Evolutionary conservation across 1,140 invertebrate species (phyloP).

Genomic region (Hermetia illucens): DNA sequence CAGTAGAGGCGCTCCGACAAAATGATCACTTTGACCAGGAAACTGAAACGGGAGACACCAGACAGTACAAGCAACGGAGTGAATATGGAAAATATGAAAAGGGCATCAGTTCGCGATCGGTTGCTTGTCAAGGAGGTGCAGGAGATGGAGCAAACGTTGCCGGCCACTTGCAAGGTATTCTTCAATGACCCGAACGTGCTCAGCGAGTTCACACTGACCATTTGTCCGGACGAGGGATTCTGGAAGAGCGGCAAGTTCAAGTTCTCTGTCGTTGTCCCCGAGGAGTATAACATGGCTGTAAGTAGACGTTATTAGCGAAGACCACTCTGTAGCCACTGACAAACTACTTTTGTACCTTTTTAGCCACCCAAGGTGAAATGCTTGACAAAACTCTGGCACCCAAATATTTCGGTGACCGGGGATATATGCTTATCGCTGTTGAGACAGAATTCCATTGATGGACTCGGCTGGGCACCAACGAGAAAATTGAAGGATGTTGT

Average conservation of each 20-base stretch:
- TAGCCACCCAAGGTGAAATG: slow-evolving; percentile 88
- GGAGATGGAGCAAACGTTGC: slow-evolving; percentile 79
- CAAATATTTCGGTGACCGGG: slow-evolving; percentile 91
- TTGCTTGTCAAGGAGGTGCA: slow-evolving; percentile 77
- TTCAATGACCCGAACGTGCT: slow-evolving; percentile 74
- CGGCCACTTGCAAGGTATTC: slow-evolving; percentile 58
- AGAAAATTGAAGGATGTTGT: slow-evolving; percentile 84
- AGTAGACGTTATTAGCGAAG: slow-evolving; percentile 17
- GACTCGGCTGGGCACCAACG: slow-evolving; percentile 89
- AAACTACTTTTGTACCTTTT: no score
- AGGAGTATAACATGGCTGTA: slow-evolving; percentile 94
- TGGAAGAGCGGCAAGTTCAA: slow-evolving; percentile 77
- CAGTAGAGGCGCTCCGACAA: no score
- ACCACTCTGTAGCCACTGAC: no score
- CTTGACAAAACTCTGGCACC: slow-evolving; percentile 85
- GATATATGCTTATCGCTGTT: slow-evolving; percentile 87
- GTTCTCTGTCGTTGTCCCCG: slow-evolving; percentile 74
- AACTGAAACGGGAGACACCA: slow-evolving; percentile 50
- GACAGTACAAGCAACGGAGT: slow-evolving; percentile 19
- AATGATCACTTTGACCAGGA: slow-evolving; percentile 71
- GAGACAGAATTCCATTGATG: slow-evolving; percentile 83
- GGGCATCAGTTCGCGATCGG: slow-evolving; percentile 72
- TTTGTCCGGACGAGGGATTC: slow-evolving; percentile 77
- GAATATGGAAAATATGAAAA: slow-evolving; percentile 28
- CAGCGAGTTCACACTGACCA: slow-evolving; percentile 62